These are phyloP conservation scores for Drosophila setifemur DNA, from an alignment of 1,140 invertebrate genomes.

Conservation along the genomic window DNA sequence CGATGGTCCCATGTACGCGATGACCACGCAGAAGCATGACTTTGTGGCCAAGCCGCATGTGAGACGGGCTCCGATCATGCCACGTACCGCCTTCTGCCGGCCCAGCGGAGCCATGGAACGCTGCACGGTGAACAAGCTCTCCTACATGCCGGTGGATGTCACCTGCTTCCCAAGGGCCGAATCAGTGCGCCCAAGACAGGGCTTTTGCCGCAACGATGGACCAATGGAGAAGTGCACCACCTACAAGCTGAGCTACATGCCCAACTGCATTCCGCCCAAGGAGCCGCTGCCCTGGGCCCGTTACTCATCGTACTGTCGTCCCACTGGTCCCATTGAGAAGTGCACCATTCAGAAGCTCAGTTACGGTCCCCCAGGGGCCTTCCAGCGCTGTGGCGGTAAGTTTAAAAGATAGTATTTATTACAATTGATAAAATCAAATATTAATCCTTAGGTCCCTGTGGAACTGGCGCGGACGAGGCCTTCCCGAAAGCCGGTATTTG, in stretches of 20 bases:
- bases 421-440: background rate
- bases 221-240: slow-evolving; percentile 84
- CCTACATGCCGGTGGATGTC: slow-evolving; percentile 84
- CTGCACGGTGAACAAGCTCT: slow-evolving; percentile 83
- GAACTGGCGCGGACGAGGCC: slow-evolving; percentile 30
- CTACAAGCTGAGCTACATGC: slow-evolving; percentile 84
- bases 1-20: slow-evolving; percentile 87
- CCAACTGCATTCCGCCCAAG: slow-evolving; percentile 83
- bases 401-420: background rate
- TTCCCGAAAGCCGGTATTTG: slow-evolving; percentile 75
- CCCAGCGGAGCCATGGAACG: slow-evolving; percentile 83
- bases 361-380: slow-evolving; percentile 83
- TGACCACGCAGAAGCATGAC: slow-evolving; percentile 89
- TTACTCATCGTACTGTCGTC: slow-evolving; percentile 81
- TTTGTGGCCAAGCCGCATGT: slow-evolving; percentile 86
- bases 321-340: slow-evolving; percentile 79
- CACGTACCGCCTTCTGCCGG: slow-evolving; percentile 83
- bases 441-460: slow-evolving; percentile 44
- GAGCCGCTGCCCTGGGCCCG: slow-evolving; percentile 83
- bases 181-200: slow-evolving; percentile 48
- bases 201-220: slow-evolving; percentile 58
- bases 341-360: slow-evolving; percentile 85
- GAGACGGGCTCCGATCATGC: slow-evolving; percentile 84
- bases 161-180: slow-evolving; percentile 55
- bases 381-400: slow-evolving; percentile 72